Base-by-base conservation (phyloP, 2,797 vertebrate species). In the Catharus ustulatus region DNA sequence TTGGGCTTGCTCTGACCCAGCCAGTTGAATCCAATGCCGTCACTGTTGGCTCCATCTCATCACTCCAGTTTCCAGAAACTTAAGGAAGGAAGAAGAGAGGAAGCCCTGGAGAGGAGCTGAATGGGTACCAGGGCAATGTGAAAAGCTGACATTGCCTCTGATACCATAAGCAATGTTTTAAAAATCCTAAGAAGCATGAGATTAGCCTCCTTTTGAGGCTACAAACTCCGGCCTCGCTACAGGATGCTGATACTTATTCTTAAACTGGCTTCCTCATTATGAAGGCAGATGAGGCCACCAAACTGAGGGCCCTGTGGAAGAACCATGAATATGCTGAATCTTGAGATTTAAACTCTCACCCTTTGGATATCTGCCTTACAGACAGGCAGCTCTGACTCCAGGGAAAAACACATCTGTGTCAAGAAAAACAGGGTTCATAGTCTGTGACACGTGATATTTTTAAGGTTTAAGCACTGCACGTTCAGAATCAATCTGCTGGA, bases 11-110 rank as follows among this genome's bases (percentile, higher is more conserved):
- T 58, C 46, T 52, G 38, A 32, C 14, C 58, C 2, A 0, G n/a
- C 4, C 1, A 0, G 45, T 17, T 22, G 11, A 87, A 75, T 16
- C 1, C 1, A 90, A 36, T 0, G 2, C 21, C 0, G 0, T 21
- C 18, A n/a, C 8, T 67, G 15, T 10, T 46, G 27, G 48, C 30
- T 20, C 21, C 62, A 58, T 45, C 54, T 64, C 75, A 64, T 46
- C 32, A 36, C 27, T 68, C 34, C 36, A 0, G 38, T 55, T 89
- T 46, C 55, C 68, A 93, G 55, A 87, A 76, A 48, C 14, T 19
- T 62, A 13, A 22, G 22, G 30, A n/a, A 73, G 38, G 38, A 38
- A 38, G 19, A 29, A 20, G 0, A 78, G 42, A 75, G 22, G 15
- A 77, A 48, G 15, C 21, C 57, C 71, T 69, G 20, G 43, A 55